These are phyloP conservation scores for Lordiphosa mommai DNA, from an alignment of 1,140 invertebrate genomes.

Conservation along the genomic window DNA sequence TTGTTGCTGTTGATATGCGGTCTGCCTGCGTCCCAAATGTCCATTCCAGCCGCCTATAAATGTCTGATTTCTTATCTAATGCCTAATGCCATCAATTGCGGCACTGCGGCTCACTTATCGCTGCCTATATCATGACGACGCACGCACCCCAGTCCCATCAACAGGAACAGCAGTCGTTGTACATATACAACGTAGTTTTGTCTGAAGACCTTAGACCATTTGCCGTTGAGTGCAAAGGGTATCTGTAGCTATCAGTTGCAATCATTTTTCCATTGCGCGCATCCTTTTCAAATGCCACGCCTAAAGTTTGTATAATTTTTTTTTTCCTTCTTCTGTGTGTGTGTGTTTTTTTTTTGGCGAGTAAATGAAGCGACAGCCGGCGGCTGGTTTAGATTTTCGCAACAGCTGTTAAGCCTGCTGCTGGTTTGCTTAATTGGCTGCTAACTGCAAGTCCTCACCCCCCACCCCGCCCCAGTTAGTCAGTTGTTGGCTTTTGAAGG, in stretches of 20 bases:
- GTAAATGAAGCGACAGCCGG: neutral
- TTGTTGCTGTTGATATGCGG: constrained; percentile 19
- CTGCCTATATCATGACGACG: constrained; percentile 47
- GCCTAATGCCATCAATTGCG: constrained; percentile 76
- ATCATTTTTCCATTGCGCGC: constrained; percentile 7
- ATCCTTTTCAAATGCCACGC: constrained; percentile 4
- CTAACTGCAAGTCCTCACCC: too few relatives aligned
- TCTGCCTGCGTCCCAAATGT: neutral
- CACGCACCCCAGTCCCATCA: constrained; percentile 17
- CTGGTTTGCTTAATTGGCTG: too few relatives aligned
- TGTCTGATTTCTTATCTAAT: constrained; percentile 76
- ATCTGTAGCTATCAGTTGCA: constrained; percentile 38
- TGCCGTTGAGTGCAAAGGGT: constrained; percentile 43
- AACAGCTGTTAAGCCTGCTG: too few relatives aligned
- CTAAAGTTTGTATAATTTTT: neutral
- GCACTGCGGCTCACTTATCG: constrained; percentile 52
- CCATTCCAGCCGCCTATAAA: constrained; percentile 35
- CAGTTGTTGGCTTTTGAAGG: too few relatives aligned
- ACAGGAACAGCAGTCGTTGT: constrained; percentile 1
- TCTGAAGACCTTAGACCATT: neutral
- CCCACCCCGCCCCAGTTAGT: too few relatives aligned
- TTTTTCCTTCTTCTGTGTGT: neutral
- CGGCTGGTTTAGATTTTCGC: too few relatives aligned
- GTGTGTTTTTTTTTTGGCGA: constrained; percentile 2
- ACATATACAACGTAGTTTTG: constrained; percentile 30